phyloP scores from a whole-genome alignment of 2,797 vertebrate genomes.

The Ceryle rudis region DNA sequence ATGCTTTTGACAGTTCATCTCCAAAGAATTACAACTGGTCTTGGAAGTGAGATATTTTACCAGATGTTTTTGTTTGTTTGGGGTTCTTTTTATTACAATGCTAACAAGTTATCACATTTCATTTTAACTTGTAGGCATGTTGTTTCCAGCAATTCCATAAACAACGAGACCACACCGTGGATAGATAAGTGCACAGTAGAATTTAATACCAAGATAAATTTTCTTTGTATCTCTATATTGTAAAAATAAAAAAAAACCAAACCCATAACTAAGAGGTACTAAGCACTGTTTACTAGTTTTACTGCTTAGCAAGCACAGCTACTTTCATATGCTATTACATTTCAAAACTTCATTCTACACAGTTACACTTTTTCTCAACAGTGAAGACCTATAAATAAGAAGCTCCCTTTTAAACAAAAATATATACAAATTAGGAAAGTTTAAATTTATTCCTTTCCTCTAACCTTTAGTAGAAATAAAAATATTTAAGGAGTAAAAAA shows the following conservation, averaged over 20 bases:
- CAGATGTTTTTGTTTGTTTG: too few species aligned
- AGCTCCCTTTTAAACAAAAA: neutral
- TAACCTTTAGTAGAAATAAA: neutral
- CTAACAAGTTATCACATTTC: neutral
- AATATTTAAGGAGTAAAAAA: neutral
- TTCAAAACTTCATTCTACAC: neutral
- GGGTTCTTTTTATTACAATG: neutral
- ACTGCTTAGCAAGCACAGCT: neutral
- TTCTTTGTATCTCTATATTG: neutral
- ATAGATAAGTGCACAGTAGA: fast-evolving
- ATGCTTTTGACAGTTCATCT: neutral
- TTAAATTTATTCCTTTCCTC: neutral
- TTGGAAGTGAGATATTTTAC: neutral
- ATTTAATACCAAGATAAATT: neutral
- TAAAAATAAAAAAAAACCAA: neutral
- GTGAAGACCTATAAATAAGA: neutral
- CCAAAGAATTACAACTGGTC: neutral
- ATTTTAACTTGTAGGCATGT: neutral
- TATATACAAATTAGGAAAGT: neutral
- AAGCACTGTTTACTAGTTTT: neutral
- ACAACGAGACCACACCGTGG: neutral
- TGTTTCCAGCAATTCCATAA: neutral
- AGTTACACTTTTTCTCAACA: neutral
- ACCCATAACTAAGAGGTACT: neutral
- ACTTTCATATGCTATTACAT: neutral